Percentiles rank a stretch among this genome's conserved stretches.
Conservation (phyloP, 1,140 invertebrate genomes). For the Steinernema feltiae region DNA sequence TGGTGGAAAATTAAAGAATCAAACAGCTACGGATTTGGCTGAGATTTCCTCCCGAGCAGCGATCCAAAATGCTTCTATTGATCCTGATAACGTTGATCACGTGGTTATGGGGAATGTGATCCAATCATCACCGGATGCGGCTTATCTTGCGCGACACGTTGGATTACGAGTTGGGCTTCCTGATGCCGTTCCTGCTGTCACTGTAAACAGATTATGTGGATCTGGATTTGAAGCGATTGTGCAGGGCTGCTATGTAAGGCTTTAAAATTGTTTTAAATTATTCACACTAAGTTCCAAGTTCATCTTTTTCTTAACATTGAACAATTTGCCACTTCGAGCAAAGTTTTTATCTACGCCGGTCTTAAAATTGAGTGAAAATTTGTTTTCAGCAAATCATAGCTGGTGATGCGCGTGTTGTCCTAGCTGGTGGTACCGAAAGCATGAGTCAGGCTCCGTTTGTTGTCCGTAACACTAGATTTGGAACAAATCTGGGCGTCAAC, state of each 20-base stretch:
- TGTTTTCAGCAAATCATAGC: constrained; percentile 74
- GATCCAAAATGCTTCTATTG: constrained; percentile 72
- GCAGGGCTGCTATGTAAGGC: constrained; percentile 66
- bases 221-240: constrained; percentile 91
- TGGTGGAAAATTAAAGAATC: constrained; percentile 81
- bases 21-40: constrained; percentile 72
- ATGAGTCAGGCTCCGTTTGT: constrained; percentile 83
- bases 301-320: too few relatives aligned
- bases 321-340: too few relatives aligned
- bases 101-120: constrained; percentile 65
- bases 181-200: constrained; percentile 57
- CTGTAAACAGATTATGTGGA: constrained; percentile 68
- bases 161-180: constrained; percentile 77
- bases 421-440: constrained; percentile 86
- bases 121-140: constrained; percentile 74
- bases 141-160: constrained; percentile 79
- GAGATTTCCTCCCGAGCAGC: constrained; percentile 74
- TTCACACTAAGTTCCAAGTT: too few relatives aligned
- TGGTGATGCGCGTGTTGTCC: constrained; percentile 77
- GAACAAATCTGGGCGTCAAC: constrained; percentile 73
- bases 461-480: constrained; percentile 81
- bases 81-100: constrained; percentile 65
- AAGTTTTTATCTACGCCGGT: too few relatives aligned
- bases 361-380: too few relatives aligned
- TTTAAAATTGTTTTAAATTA: too few relatives aligned